Evolutionary conservation across 2,113 vertebrate species (phyloP).

Genomic region (Chionodraco myersi): DNA sequence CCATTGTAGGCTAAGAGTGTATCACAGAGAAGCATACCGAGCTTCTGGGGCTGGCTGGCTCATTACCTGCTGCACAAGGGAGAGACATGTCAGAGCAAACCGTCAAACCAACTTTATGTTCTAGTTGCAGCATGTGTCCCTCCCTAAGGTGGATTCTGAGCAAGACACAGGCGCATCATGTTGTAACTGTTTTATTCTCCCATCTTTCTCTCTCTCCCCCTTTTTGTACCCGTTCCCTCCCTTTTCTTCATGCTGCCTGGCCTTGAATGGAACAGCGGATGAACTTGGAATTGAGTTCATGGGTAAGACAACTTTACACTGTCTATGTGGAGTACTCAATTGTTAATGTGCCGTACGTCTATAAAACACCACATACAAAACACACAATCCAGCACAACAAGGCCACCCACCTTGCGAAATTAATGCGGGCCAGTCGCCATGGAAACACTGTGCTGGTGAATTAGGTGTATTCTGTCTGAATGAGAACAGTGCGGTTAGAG

Average conservation of each 20-base stretch:
- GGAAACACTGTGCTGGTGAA: conserved; percentile 78
- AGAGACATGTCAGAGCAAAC: conserved; percentile 51
- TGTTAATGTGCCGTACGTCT: conserved; percentile 27
- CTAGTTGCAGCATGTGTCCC: conserved; percentile 37
- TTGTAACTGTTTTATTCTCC: conserved; percentile 56
- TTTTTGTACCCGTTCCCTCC: not conserved
- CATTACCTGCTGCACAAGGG: conserved; percentile 56
- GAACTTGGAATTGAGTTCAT: conserved; percentile 87
- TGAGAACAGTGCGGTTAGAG: conserved; percentile 60
- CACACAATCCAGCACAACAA: conserved; percentile 64
- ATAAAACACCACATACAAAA: conserved; percentile 42
- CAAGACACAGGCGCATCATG: conserved; percentile 40
- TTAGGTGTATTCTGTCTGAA: conserved; percentile 76
- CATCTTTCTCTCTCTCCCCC: not conserved
- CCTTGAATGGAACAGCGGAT: conserved; percentile 76
- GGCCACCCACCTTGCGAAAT: conserved; percentile 76
- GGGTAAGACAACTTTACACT: conserved; percentile 79
- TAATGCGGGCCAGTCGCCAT: conserved; percentile 79
- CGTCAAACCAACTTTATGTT: conserved; percentile 49
- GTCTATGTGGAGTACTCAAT: conserved; percentile 13
- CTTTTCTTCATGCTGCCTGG: conserved; percentile 16
- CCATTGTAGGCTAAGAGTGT: conserved; percentile 25
- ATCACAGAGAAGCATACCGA: conserved; percentile 31
- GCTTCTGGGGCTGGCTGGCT: conserved; percentile 46
- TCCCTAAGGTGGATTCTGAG: conserved; percentile 46